These are phyloP conservation scores for Subacronicta megacephala DNA, from an alignment of 2,888 invertebrate species.

Conservation along the genomic window DNA sequence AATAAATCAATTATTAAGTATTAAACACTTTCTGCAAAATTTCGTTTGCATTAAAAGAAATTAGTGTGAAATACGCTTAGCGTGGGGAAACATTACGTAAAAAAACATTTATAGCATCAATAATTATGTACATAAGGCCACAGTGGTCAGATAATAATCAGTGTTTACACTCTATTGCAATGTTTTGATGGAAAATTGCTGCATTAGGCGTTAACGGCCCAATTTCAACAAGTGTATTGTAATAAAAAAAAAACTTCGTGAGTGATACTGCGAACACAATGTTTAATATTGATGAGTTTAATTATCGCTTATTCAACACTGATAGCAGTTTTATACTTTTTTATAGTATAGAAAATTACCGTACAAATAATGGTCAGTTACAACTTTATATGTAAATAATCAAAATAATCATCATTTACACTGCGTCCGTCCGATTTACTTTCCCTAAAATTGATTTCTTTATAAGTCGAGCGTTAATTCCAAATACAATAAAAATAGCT, in stretches of 20 bases:
- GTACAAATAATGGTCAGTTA: too few species aligned
- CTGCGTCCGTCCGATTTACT: too few species aligned
- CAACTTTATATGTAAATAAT: slow-evolving; percentile 1
- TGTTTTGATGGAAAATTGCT: slow-evolving; percentile 45
- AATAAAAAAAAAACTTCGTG: slow-evolving; percentile 22
- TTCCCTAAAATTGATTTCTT: too few species aligned
- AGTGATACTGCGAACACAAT: slow-evolving; percentile 2
- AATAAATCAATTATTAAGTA: background rate
- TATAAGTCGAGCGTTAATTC: too few species aligned
- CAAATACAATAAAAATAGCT: too few species aligned
- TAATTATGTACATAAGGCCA: slow-evolving; percentile 43
- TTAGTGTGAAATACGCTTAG: background rate
- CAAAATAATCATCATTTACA: slow-evolving; percentile 1
- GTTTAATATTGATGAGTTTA: slow-evolving; percentile 34
- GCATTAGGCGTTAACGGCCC: slow-evolving; percentile 20
- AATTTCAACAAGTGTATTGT: slow-evolving; percentile 36
- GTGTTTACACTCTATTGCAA: slow-evolving; percentile 46
- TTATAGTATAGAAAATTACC: too few species aligned
- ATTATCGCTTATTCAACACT: slow-evolving; percentile 27
- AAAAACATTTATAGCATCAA: slow-evolving; percentile 41
- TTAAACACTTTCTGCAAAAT: background rate
- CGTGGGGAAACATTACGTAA: slow-evolving; percentile 47
- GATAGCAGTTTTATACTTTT: slow-evolving; percentile 27
- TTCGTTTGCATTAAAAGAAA: slow-evolving; percentile 8
- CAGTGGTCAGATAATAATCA: slow-evolving; percentile 49